Base-by-base conservation (phyloP, 2,888 invertebrate species). In the Parnassius apollo region DNA sequence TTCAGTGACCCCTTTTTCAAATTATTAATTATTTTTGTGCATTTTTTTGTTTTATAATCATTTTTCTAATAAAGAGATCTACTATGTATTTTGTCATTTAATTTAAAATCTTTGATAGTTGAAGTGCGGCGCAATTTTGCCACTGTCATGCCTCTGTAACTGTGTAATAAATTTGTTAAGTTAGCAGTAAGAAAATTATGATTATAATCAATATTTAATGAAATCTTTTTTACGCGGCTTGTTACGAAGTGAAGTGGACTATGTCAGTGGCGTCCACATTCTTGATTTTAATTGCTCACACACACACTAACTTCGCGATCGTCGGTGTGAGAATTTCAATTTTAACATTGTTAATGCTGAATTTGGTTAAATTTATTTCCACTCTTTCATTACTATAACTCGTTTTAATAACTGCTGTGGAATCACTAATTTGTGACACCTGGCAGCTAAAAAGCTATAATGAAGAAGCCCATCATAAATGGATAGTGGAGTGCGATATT, bases 401-500 rank as follows among this genome's bases (percentile, higher is more conserved):
- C 46, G 13, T 49, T 49, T 9, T 13, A 49, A 13, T 13, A 13
- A 9, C n/a, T 9, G 8, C 9, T 7, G 8, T 12, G n/a, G 42
- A 53, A 42, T 53, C 12, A 7, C 3, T 42, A 53, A n/a, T 42
- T 53, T 53, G n/a, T 11, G 3, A 35, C n/a, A n/a, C 7, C 10
- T 2, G 9, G 4, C 2, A 12, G 8, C 7, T 59, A 63, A 46
- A 56, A 48, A 44, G 46, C 57, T 54, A 44, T 58, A 57, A 45
- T 46, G 48, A 60, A 56, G 57, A 53, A 63, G 25, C 22, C 62
- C 12, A 13, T 42, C 12, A 42, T 78, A 76, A 77, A 76, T 72
- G 77, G 74, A 69, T 57, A 61, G 67, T 49, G 58, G 66, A 46
- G 67, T 59, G 60, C 66, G 62, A 67, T 68, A 75, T 78, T 75